phyloP scores from a whole-genome alignment of 2,888 invertebrate genomes.

The Teinopalpus imperialis region DNA sequence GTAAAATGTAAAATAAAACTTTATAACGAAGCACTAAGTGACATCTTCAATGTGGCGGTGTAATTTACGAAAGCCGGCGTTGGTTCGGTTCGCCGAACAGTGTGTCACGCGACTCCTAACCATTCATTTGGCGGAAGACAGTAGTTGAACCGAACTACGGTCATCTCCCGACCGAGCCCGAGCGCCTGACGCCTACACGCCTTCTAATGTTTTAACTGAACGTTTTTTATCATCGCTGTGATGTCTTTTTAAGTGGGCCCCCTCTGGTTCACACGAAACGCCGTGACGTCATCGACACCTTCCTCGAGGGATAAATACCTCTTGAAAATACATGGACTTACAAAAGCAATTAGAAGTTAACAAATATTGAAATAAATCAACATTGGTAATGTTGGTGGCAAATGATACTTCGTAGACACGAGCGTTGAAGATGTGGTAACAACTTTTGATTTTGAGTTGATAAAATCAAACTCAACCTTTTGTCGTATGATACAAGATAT shows the following conservation, averaged over 20 bases:
- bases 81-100: constrained; percentile 27
- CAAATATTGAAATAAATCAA: too few relatives aligned
- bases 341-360: too few relatives aligned
- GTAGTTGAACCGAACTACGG: constrained; percentile 74
- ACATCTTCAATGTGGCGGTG: not conserved
- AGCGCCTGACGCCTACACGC: constrained; percentile 63
- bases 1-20: too few relatives aligned
- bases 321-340: not conserved
- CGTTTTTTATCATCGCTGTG: constrained; percentile 50
- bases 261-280: constrained; percentile 9
- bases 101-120: constrained; percentile 47
- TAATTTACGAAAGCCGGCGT: constrained; percentile 2
- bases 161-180: constrained; percentile 64
- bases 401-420: too few relatives aligned
- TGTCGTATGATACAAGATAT: too few relatives aligned
- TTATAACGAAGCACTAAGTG: not conserved
- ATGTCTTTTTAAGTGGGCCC: constrained; percentile 63
- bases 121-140: constrained; percentile 65
- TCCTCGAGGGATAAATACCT: not conserved
- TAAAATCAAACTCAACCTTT: too few relatives aligned
- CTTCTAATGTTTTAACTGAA: constrained; percentile 48
- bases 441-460: too few relatives aligned
- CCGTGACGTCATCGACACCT: constrained; percentile 6
- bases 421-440: too few relatives aligned
- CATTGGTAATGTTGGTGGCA: too few relatives aligned